Conservation (phyloP, 2,797 vertebrate genomes). For the Okamejei kenojei region DNA sequence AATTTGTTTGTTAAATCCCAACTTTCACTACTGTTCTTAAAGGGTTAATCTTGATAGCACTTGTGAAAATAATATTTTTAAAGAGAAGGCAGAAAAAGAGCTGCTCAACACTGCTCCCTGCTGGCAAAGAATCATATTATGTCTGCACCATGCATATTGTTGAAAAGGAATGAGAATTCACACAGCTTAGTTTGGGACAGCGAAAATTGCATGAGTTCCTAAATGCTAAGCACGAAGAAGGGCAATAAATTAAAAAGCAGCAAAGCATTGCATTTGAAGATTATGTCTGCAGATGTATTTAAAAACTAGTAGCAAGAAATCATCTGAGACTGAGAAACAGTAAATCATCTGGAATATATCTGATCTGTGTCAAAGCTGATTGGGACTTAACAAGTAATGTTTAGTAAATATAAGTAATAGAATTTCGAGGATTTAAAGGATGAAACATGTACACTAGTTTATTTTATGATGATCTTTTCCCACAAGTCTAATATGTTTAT, state of each 20-base stretch:
- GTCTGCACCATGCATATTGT: background rate
- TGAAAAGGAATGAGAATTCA: conserved; percentile 40
- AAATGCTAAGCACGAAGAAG: conserved; percentile 50
- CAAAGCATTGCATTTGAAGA: conserved; percentile 47
- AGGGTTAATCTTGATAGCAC: background rate
- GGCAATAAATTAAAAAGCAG: conserved; percentile 47
- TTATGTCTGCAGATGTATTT: background rate
- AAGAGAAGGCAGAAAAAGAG: conserved; percentile 9
- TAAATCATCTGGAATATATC: background rate
- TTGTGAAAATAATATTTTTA: background rate
- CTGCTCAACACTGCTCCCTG: conserved; percentile 58
- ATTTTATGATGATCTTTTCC: background rate
- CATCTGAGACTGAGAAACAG: background rate
- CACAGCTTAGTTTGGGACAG: conserved; percentile 49
- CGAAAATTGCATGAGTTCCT: conserved; percentile 46
- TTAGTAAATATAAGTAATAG: background rate
- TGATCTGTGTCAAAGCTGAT: background rate
- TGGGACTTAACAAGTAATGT: background rate
- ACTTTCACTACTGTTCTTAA: background rate
- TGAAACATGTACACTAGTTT: background rate
- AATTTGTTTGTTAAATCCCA: background rate
- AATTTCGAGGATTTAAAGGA: background rate
- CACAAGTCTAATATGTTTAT: background rate
- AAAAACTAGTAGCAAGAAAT: background rate
- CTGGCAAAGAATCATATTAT: conserved; percentile 44